Conservation (phyloP, 2,888 invertebrate genomes). For the Dryadula phaetusa region DNA sequence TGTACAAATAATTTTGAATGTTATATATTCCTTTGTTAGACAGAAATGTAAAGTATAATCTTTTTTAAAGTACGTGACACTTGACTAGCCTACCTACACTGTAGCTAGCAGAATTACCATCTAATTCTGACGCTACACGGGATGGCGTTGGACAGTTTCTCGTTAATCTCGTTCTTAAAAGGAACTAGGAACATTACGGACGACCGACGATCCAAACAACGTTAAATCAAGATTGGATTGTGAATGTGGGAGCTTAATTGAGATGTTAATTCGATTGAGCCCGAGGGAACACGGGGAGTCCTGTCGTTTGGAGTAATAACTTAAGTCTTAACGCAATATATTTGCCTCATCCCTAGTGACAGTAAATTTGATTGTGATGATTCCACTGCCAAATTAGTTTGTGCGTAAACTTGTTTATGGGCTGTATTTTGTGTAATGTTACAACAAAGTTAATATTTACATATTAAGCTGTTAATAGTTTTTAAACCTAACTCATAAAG, state of each 20-base stretch:
- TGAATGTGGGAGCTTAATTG: conserved; percentile 48
- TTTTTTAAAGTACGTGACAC: conserved; percentile 3
- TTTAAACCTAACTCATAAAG: background rate
- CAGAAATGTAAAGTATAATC: background rate
- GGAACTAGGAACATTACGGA: conserved; percentile 38
- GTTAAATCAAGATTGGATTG: conserved; percentile 48
- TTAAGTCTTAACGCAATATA: conserved; percentile 44
- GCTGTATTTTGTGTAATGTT: background rate
- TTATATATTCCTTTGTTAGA: too few relatives aligned
- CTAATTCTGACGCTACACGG: conserved; percentile 38
- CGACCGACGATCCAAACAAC: conserved; percentile 43
- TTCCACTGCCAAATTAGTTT: conserved; percentile 37
- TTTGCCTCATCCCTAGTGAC: conserved; percentile 26
- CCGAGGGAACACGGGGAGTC: conserved; percentile 39
- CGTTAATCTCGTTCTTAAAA: conserved; percentile 48
- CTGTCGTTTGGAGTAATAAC: conserved; percentile 40
- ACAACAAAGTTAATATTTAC: background rate
- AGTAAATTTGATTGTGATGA: conserved; percentile 30
- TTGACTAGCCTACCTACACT: conserved; percentile 35
- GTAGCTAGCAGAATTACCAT: conserved; percentile 35
- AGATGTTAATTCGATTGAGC: conserved; percentile 50
- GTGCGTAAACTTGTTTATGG: conserved; percentile 7
- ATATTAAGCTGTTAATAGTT: background rate
- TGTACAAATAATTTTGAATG: too few relatives aligned
- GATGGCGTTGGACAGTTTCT: conserved; percentile 43